A percentile compares a stretch with the other conserved stretches of the same genome.
phyloP scores from a whole-genome alignment of 2,113 vertebrate species.

The Prunella himalayana region DNA sequence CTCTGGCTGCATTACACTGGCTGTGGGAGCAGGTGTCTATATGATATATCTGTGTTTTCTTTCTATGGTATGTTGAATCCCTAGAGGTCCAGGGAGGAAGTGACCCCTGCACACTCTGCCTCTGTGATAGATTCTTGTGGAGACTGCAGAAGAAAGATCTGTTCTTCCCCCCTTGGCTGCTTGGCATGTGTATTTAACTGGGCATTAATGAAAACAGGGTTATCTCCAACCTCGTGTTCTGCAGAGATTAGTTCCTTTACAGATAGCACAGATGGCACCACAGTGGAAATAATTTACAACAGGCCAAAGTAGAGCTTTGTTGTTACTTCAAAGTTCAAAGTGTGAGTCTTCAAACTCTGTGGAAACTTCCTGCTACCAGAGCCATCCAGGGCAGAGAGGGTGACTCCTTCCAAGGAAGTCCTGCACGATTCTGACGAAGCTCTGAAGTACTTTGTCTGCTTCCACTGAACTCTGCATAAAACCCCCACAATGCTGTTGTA shows the following conservation, averaged over 20 bases:
- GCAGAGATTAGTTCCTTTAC: neutral
- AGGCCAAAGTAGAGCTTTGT: neutral
- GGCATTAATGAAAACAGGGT: neutral
- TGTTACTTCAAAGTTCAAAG: neutral
- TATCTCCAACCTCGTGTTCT: neutral
- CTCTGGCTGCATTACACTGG: neutral
- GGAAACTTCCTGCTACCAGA: neutral
- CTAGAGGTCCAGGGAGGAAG: neutral
- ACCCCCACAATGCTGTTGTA: neutral
- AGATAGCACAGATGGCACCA: neutral
- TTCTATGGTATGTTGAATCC: neutral
- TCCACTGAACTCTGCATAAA: neutral
- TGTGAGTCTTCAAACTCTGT: neutral
- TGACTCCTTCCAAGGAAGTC: neutral
- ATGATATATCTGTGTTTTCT: neutral
- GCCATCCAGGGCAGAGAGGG: accelerated
- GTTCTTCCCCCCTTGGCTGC: neutral
- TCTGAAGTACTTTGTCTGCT: neutral
- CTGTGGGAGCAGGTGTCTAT: neutral
- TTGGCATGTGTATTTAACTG: neutral
- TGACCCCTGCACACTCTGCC: neutral
- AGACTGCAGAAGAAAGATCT: neutral
- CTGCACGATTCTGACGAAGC: neutral
- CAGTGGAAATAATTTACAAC: neutral
- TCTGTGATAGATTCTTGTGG: neutral